Evolutionary conservation across 1,140 invertebrate species (phyloP).

Genomic region (Pseudobourletiella spinata): DNA sequence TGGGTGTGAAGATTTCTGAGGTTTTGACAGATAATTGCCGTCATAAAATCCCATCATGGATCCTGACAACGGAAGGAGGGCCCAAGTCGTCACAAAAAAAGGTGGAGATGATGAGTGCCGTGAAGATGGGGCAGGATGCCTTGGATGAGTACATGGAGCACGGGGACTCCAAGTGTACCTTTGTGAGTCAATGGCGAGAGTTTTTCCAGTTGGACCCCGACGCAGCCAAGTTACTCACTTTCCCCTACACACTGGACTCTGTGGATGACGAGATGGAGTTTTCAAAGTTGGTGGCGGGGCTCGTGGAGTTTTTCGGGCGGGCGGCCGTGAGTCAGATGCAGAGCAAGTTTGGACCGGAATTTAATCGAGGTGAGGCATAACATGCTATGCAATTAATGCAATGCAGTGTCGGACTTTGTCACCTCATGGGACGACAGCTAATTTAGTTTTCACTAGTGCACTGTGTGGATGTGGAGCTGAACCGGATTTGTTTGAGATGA

Average conservation of each 20-base stretch:
- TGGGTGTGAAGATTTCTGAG: too few relatives aligned
- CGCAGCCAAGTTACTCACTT: not conserved
- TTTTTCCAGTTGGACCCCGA: not conserved
- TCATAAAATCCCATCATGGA: constrained; percentile 31
- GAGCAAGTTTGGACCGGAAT: not conserved
- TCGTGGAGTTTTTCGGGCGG: not conserved
- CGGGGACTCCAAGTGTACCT: not conserved
- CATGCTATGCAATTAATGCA: too few relatives aligned
- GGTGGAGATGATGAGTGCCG: not conserved
- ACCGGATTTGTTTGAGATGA: too few relatives aligned
- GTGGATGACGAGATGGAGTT: constrained; percentile 7
- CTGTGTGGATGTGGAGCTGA: too few relatives aligned
- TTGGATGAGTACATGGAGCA: constrained; percentile 13
- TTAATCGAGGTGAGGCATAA: not conserved
- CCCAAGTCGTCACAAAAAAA: not conserved
- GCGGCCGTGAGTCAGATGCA: not conserved
- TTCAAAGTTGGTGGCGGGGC: not conserved
- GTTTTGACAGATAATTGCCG: not conserved
- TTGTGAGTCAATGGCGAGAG: constrained; percentile 14
- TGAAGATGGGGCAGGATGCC: constrained; percentile 15
- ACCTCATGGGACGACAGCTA: too few relatives aligned
- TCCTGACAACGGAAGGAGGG: not conserved
- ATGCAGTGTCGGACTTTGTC: too few relatives aligned
- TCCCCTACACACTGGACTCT: constrained; percentile 27
- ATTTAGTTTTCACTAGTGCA: too few relatives aligned